These are phyloP conservation scores for Ostrea edulis DNA, from an alignment of 1,140 invertebrate genomes.

Conservation along the genomic window DNA sequence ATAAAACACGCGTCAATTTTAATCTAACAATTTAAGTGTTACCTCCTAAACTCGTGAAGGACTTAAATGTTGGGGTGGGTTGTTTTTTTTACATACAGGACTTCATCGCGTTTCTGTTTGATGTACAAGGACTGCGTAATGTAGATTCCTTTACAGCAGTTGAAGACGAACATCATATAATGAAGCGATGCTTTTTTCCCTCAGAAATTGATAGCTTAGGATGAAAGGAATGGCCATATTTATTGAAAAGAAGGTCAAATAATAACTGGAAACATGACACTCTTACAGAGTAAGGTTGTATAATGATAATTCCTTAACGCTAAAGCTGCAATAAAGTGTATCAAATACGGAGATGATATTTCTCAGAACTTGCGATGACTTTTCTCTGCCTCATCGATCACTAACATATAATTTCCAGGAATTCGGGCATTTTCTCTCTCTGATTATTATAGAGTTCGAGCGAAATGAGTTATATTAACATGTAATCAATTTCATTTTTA, in stretches of 20 bases:
- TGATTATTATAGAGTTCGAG: no score
- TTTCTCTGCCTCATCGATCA: background rate
- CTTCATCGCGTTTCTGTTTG: no score
- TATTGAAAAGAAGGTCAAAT: conserved; percentile 14
- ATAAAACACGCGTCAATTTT: no score
- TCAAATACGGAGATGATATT: background rate
- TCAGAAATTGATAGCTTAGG: background rate
- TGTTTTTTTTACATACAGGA: no score
- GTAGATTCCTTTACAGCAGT: background rate
- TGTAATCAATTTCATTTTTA: no score
- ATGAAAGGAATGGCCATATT: background rate
- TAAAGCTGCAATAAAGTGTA: background rate
- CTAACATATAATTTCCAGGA: background rate
- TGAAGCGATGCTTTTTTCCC: background rate
- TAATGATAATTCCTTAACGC: background rate
- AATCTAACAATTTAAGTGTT: no score
- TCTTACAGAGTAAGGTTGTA: background rate
- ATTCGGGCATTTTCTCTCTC: background rate
- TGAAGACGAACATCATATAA: background rate
- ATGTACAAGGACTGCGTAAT: no score
- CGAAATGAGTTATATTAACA: no score
- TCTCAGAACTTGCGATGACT: background rate
- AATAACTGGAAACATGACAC: background rate
- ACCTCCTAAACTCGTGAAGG: no score
- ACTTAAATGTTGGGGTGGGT: no score